Evolutionary conservation across 2,797 vertebrate species (phyloP).

Genomic region (Urocyon cinereoargenteus): DNA sequence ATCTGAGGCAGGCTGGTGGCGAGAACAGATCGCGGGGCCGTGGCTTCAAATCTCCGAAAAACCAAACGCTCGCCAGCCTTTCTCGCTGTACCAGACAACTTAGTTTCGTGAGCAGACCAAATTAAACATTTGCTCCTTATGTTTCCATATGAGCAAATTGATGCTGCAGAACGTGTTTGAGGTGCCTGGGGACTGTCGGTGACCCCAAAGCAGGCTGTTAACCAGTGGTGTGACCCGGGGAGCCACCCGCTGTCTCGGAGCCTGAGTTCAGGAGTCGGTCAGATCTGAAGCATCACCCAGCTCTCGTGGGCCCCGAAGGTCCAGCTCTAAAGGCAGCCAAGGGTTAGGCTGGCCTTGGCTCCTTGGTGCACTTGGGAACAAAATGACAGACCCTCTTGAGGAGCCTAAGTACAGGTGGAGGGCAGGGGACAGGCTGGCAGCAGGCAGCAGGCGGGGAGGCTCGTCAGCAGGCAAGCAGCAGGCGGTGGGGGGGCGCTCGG

Average conservation of each 20-base stretch:
- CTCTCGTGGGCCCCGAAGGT: background rate
- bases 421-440: background rate
- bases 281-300: background rate
- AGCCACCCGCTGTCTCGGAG: background rate
- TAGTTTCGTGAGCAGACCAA: slow-evolving; percentile 18
- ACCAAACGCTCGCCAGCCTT: background rate
- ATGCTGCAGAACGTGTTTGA: background rate
- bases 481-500: fast-evolving
- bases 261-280: background rate
- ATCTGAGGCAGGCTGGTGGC: background rate
- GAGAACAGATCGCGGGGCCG: background rate
- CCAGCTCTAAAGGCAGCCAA: background rate
- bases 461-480: background rate
- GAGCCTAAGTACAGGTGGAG: background rate
- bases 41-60: slow-evolving; percentile 1
- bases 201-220: background rate
- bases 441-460: background rate
- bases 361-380: background rate
- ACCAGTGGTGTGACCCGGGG: background rate
- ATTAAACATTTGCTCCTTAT: background rate
- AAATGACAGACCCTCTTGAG: background rate
- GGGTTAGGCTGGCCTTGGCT: background rate
- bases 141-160: background rate
- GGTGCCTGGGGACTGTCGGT: background rate
- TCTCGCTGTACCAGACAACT: background rate